Evolutionary conservation across 2,888 invertebrate genomes (phyloP).

Genomic region (Chymomyza amoena): DNA sequence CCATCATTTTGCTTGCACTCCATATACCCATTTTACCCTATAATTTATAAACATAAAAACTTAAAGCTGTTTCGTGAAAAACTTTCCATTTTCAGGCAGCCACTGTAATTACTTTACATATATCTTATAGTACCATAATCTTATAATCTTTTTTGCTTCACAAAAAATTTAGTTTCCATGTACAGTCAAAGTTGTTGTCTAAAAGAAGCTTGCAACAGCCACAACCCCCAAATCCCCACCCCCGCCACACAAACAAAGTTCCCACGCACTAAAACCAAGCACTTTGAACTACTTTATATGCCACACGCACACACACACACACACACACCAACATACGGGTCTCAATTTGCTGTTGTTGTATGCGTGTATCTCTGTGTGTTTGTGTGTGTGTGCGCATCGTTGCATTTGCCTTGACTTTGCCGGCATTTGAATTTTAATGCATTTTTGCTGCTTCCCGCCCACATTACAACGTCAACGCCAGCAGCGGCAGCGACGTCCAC

Average conservation of each 20-base stretch:
- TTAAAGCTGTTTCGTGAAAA: neutral
- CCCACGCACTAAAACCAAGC: neutral
- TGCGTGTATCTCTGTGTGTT: neutral
- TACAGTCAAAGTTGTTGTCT: neutral
- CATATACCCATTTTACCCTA: no score
- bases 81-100: neutral
- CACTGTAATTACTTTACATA: neutral
- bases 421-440: constrained; percentile 58
- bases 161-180: neutral
- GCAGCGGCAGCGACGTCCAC: neutral
- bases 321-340: neutral
- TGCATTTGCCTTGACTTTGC: constrained; percentile 62
- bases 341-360: neutral
- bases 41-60: no score
- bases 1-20: no score
- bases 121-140: neutral
- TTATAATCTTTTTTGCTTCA: neutral
- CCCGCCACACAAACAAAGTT: neutral
- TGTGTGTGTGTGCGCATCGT: neutral
- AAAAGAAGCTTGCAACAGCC: neutral
- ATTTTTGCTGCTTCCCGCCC: constrained; percentile 56
- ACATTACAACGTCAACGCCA: constrained; percentile 13
- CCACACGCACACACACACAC: neutral
- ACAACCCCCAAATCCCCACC: neutral
- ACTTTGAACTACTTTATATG: neutral